Evolutionary conservation across 2,797 vertebrate species (phyloP).

Genomic region (Glyptemys insculpta): DNA sequence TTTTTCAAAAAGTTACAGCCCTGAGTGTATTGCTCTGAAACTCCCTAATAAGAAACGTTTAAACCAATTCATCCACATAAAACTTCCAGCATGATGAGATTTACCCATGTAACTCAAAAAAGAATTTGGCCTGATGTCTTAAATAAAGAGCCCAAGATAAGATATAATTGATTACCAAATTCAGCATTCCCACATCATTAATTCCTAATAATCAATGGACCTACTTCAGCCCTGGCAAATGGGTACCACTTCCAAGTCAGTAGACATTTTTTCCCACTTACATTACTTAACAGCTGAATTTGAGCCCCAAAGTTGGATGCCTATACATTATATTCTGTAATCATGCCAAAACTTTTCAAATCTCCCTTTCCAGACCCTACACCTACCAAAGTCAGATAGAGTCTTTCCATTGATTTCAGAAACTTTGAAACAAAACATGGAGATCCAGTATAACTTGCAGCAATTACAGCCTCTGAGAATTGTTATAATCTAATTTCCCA

Average conservation of each 20-base stretch:
- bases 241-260: neutral
- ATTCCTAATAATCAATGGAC: neutral
- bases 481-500: neutral
- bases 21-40: neutral
- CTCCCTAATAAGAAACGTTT: neutral
- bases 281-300: neutral
- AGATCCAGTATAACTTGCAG: neutral
- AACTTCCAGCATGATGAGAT: neutral
- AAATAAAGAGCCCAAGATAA: neutral
- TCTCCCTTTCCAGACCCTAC: neutral
- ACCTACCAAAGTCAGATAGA: neutral
- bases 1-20: neutral
- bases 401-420: slow-evolving; percentile 6
- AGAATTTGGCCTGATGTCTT: neutral
- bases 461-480: neutral
- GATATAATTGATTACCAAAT: neutral
- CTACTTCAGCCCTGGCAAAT: neutral
- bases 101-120: neutral
- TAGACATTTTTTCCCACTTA: neutral
- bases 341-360: neutral
- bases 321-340: neutral
- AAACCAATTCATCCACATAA: neutral
- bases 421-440: neutral
- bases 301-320: neutral
- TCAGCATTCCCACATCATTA: neutral